These are phyloP conservation scores for Morone saxatilis DNA, from an alignment of 2,113 vertebrate genomes.

Conservation along the genomic window DNA sequence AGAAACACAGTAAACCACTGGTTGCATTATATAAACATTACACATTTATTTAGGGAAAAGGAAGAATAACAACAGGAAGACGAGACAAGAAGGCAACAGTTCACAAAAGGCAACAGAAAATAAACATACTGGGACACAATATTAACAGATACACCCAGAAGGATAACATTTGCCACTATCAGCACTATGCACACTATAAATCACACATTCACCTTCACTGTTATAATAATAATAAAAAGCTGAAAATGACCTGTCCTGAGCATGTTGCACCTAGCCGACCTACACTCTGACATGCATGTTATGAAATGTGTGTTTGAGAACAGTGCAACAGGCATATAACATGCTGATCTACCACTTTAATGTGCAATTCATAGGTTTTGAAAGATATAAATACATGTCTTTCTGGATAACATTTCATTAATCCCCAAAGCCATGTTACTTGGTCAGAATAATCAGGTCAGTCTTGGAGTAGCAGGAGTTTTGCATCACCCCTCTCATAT, in stretches of 20 bases:
- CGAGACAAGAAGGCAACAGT: not conserved
- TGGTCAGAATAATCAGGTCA: constrained; percentile 13
- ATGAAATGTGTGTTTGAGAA: not conserved
- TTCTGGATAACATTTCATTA: not conserved
- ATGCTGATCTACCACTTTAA: too few species aligned
- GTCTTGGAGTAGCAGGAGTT: constrained; percentile 3
- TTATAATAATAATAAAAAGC: too few species aligned
- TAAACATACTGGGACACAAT: not conserved
- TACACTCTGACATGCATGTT: not conserved
- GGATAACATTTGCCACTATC: not conserved
- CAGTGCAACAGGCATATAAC: not conserved
- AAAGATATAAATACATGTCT: not conserved
- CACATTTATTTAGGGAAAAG: not conserved
- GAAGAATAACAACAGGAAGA: constrained; percentile 9
- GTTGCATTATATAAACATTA: constrained; percentile 1
- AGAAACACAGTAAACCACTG: not conserved
- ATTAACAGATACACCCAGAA: not conserved
- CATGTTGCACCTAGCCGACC: not conserved
- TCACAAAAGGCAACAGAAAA: not conserved
- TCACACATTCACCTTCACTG: not conserved
- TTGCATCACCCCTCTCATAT: constrained; percentile 57
- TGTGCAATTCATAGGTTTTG: not conserved
- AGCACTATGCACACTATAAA: not conserved
- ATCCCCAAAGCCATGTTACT: not conserved
- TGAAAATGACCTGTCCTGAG: not conserved